phyloP scores from a whole-genome alignment of 2,888 invertebrate species.

The Priocnemis perturbator region DNA sequence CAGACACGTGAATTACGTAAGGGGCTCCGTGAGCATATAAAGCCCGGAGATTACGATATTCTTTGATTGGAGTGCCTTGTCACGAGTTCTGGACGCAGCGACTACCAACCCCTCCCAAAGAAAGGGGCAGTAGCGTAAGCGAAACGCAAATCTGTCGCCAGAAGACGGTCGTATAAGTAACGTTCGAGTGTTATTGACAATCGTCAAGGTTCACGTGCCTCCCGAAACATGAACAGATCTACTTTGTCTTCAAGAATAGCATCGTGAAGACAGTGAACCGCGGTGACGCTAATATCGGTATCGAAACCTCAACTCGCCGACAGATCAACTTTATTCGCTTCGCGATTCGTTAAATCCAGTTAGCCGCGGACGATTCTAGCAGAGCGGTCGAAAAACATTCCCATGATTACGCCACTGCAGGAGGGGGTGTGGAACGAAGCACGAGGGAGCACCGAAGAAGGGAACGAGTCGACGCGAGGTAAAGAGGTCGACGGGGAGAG shows the following conservation, averaged over 20 bases:
- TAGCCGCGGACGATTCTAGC: too few species aligned
- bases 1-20: constrained; percentile 72
- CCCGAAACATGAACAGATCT: too few species aligned
- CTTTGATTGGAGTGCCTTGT: constrained; percentile 66
- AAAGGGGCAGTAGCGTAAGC: not conserved
- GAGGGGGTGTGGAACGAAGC: constrained; percentile 14
- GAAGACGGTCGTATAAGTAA: too few species aligned
- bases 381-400: not conserved
- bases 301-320: too few species aligned
- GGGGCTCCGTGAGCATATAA: constrained; percentile 50
- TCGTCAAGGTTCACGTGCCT: too few species aligned
- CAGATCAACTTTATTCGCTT: too few species aligned
- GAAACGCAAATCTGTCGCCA: not conserved
- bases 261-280: too few species aligned
- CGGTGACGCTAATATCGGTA: too few species aligned
- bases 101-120: not conserved
- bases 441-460: constrained; percentile 23
- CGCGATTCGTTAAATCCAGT: too few species aligned
- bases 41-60: constrained; percentile 68
- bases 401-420: constrained; percentile 12
- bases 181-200: too few species aligned
- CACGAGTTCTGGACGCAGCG: constrained; percentile 30
- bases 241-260: too few species aligned
- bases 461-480: constrained; percentile 45
- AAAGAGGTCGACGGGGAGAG: constrained; percentile 40